phyloP scores from a whole-genome alignment of 2,888 invertebrate species.

The Myopa testacea region DNA sequence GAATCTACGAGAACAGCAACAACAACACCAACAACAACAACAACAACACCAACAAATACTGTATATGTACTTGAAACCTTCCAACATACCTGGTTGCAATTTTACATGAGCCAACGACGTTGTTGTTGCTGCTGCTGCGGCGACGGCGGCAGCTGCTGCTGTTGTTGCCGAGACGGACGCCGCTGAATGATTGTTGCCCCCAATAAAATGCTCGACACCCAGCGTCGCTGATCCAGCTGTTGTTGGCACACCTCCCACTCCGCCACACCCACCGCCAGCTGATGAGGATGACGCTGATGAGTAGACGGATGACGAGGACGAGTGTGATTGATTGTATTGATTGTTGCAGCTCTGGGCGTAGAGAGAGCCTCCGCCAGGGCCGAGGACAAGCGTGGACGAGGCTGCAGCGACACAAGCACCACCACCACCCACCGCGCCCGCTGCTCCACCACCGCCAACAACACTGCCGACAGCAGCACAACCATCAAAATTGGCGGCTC shows the following conservation, averaged over 20 bases:
- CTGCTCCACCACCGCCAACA: not conserved
- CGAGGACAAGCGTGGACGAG: constrained; percentile 48
- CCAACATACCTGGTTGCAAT: constrained; percentile 40
- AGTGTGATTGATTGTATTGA: constrained; percentile 59
- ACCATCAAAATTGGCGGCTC: not conserved
- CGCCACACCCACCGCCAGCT: constrained; percentile 57
- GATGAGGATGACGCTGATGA: constrained; percentile 53
- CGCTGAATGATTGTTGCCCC: constrained; percentile 50
- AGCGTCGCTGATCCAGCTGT: constrained; percentile 45
- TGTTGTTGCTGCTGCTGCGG: constrained; percentile 34
- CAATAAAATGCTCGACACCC: constrained; percentile 54
- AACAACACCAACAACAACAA: too few species aligned
- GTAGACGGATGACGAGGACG: constrained; percentile 51
- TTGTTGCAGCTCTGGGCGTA: constrained; percentile 65
- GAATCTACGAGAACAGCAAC: not conserved
- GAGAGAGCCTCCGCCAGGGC: constrained; percentile 66
- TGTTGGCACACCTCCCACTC: constrained; percentile 50
- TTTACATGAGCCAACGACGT: constrained; percentile 44
- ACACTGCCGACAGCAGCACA: not conserved
- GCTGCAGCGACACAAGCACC: constrained; percentile 54
- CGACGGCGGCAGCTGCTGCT: constrained; percentile 37
- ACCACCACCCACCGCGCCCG: not conserved
- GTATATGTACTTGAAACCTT: constrained; percentile 9
- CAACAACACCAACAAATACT: constrained; percentile 28
- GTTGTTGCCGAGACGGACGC: constrained; percentile 40